A percentile compares a stretch with the other conserved stretches of the same genome.
phyloP scores from a whole-genome alignment of 2,113 vertebrate genomes.

The Pagrus major region DNA sequence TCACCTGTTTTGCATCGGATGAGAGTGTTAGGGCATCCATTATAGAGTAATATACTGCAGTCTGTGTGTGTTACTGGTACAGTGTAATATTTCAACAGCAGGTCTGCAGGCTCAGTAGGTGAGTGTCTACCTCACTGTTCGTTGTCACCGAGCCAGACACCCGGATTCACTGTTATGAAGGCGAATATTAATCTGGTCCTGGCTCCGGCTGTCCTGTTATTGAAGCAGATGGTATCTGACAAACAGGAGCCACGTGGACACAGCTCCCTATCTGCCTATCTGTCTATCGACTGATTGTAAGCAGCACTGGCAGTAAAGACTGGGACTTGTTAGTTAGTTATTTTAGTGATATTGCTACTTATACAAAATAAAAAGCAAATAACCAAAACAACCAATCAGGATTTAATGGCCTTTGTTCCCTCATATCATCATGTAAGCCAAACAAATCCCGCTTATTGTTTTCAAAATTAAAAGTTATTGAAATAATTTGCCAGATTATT shows the following conservation, averaged over 20 bases:
- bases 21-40: constrained; percentile 17
- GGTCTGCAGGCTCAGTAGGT: constrained; percentile 63
- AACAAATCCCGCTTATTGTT: neutral
- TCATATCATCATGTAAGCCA: neutral
- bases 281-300: neutral
- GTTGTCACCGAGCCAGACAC: constrained; percentile 65
- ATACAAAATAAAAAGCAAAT: neutral
- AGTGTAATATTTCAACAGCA: constrained; percentile 23
- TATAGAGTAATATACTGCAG: neutral
- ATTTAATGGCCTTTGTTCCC: neutral
- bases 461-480: neutral
- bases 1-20: constrained; percentile 37
- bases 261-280: neutral
- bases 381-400: neutral
- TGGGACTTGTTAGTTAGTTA: neutral
- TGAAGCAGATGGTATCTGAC: constrained; percentile 80
- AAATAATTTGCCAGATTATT: neutral
- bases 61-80: neutral
- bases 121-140: constrained; percentile 55
- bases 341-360: neutral
- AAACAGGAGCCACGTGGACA: constrained; percentile 63
- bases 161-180: constrained; percentile 70
- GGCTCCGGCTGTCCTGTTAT: constrained; percentile 69
- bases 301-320: neutral
- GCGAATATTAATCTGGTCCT: constrained; percentile 75